Percentiles rank a stretch among this genome's conserved stretches.
Conservation (phyloP, 2,797 vertebrate genomes). For the Urocyon cinereoargenteus region DNA sequence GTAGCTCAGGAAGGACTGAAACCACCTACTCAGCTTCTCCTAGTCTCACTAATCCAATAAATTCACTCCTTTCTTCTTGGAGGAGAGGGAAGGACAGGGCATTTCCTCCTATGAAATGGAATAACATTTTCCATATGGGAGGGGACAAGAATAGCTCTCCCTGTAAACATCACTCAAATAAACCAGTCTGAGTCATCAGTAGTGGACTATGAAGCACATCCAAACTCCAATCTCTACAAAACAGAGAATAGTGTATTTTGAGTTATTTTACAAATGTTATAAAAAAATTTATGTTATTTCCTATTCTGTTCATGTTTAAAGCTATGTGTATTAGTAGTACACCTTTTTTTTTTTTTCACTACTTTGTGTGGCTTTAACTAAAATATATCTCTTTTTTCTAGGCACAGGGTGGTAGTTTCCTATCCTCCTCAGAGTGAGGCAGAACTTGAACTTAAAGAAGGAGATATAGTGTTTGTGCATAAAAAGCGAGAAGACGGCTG, state of each 20-base stretch:
- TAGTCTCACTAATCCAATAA: background rate
- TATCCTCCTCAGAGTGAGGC: conserved; percentile 99
- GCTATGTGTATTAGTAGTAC: background rate
- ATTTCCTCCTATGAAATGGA: background rate
- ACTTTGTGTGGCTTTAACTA: background rate
- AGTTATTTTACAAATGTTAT: background rate
- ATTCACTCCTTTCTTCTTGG: background rate
- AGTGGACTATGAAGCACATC: background rate
- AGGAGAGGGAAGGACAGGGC: background rate
- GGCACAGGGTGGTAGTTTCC: conserved; percentile 98
- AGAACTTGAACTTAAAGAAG: conserved; percentile 99
- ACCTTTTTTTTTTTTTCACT: background rate
- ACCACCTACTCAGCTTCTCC: background rate
- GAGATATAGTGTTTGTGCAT: conserved; percentile 99
- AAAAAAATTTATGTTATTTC: conserved; percentile 37
- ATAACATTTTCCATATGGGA: background rate
- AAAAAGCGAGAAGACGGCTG: conserved; percentile 98
- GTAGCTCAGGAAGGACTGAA: no score
- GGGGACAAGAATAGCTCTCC: background rate
- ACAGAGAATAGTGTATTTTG: background rate
- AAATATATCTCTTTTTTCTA: conserved; percentile 83
- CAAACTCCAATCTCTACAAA: background rate
- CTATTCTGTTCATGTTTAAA: background rate
- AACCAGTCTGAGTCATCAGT: background rate
- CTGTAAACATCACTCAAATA: background rate